Base-by-base conservation (phyloP, 2,888 invertebrate genomes). In the Desoria tigrina region DNA sequence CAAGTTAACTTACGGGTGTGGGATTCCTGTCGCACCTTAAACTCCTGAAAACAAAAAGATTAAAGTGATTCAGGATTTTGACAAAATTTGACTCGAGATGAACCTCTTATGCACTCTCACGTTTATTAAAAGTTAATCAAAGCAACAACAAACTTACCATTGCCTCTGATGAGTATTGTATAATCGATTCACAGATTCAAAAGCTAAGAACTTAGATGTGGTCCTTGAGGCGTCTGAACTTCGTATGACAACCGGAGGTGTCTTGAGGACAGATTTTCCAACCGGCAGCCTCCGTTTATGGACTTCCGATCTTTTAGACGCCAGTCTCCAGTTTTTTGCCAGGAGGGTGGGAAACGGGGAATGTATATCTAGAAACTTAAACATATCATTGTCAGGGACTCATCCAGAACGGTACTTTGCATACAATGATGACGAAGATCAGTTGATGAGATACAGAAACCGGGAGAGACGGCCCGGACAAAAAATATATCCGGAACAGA, bases 11-110 rank as follows among this genome's bases (percentile, higher is more conserved):
- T 57, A 57, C 57, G 58, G 18, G 45, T 27, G 24, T 58, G 58
- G 6, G 58, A 58, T 27, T 58, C 58, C 49, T 58, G 58, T n/a
- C 58, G 6, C n/a, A 58, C 58, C 45, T 58, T 58, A 18, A 39
- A 58, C 45, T 58, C 58, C 58, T 58, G 27, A 26, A 58, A 42
- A 42, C n/a, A n/a, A n/a, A 55, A 55, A 55, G 11, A 18, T 18
- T 18, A 49, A 9, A 49, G 18, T 49, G 11, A n/a, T 11, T 49
- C 7, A n/a, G 18, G 16, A 45, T 21, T 18, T 45, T 18, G 6
- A 45, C 16, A 45, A 18, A 45, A 24, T 7, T 51, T 4, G 24
- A 24, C 16, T 51, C 6, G 16, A 23, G 7, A 21, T 21, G 23
- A 51, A 24, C 26, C 16, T n/a, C n/a, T n/a, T n/a, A n/a, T n/a